phyloP scores from a whole-genome alignment of 2,797 vertebrate species.

The Sebastes hubbsi region DNA sequence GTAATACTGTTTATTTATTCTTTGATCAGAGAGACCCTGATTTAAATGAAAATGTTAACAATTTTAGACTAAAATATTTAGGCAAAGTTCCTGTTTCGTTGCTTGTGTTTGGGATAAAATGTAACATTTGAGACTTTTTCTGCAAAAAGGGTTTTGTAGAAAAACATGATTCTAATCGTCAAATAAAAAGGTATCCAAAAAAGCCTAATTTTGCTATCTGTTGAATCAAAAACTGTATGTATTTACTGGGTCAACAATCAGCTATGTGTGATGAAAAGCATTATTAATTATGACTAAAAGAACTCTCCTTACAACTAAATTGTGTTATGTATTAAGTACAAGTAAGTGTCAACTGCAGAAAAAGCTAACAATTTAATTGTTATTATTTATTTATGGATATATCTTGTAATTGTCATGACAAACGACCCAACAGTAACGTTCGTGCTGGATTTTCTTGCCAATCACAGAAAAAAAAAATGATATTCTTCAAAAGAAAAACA shows the following conservation, averaged over 20 bases:
- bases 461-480: not conserved
- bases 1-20: not conserved
- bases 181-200: not conserved
- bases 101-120: not conserved
- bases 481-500: not conserved
- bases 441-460: not conserved
- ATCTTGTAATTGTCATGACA: not conserved
- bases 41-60: not conserved
- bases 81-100: not conserved
- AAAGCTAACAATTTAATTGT: not conserved
- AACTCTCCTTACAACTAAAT: not conserved
- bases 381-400: not conserved
- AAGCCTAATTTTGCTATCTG: not conserved
- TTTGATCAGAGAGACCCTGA: not conserved
- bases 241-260: not conserved
- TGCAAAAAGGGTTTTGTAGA: not conserved
- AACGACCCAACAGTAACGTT: not conserved
- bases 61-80: not conserved
- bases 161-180: not conserved
- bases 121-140: not conserved
- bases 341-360: not conserved
- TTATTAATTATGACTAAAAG: not conserved
- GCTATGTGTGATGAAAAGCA: not conserved
- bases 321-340: not conserved
- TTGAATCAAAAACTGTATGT: not conserved